Conservation (phyloP, 2,113 vertebrate species). For the Tragelaphus strepsiceros region DNA sequence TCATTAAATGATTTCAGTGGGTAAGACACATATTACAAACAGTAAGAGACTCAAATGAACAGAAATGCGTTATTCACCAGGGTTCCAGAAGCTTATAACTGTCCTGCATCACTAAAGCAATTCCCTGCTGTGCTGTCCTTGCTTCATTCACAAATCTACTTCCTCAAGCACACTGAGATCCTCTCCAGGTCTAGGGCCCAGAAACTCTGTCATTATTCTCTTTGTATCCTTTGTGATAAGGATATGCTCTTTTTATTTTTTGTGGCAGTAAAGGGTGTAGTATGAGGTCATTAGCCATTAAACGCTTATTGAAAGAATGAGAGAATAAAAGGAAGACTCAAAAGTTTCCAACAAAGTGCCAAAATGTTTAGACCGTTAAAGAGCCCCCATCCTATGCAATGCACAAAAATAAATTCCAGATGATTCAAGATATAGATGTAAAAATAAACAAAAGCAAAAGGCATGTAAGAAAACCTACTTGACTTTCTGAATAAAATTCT, state of each 20-base stretch:
- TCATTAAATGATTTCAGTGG: neutral
- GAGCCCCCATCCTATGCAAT: neutral
- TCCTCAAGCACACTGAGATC: neutral
- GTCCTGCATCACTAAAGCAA: neutral
- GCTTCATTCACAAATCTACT: neutral
- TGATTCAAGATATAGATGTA: neutral
- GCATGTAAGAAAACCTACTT: neutral
- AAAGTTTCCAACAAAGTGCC: neutral
- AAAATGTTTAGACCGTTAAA: neutral
- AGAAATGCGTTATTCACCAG: neutral
- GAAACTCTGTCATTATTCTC: neutral
- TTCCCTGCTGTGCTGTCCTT: neutral
- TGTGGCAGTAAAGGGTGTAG: neutral
- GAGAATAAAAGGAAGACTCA: neutral
- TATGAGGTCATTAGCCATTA: neutral
- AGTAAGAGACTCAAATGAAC: neutral
- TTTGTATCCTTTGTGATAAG: neutral
- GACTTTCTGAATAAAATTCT: neutral
- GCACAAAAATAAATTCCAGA: neutral
- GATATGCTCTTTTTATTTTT: neutral
- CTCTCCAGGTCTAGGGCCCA: neutral
- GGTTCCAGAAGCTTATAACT: neutral
- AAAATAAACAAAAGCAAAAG: neutral
- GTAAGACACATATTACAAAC: neutral
- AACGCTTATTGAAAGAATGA: neutral